Conservation (phyloP, 2,888 invertebrate genomes). For the Oxyteleia sp. region DNA sequence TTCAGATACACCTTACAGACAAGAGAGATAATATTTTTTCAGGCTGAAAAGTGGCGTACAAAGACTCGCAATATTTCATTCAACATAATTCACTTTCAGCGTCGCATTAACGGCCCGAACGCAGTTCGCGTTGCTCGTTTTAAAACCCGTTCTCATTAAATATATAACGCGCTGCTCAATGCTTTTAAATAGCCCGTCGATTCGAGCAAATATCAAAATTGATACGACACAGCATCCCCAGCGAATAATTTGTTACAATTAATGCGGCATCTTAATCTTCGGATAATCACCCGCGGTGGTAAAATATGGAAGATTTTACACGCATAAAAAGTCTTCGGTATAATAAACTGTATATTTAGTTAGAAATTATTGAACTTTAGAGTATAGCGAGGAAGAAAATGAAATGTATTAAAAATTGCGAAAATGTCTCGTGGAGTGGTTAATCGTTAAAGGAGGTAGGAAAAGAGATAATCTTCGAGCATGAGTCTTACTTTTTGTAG, state of each 20-base stretch:
- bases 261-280: conserved; percentile 35
- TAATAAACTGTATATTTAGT: neutral
- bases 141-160: conserved; percentile 1
- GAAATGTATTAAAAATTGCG: too few species aligned
- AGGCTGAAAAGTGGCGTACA: conserved; percentile 10
- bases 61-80: conserved; percentile 9
- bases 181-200: neutral
- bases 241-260: conserved; percentile 24
- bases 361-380: too few species aligned
- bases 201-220: conserved; percentile 33
- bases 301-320: conserved; percentile 37
- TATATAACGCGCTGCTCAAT: conserved; percentile 2
- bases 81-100: conserved; percentile 13
- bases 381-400: too few species aligned
- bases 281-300: conserved; percentile 13
- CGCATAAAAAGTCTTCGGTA: neutral
- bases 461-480: too few species aligned
- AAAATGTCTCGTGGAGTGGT: too few species aligned
- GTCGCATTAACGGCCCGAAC: conserved; percentile 1
- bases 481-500: too few species aligned
- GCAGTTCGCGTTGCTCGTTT: too few species aligned
- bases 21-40: conserved; percentile 7
- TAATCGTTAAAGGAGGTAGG: too few species aligned
- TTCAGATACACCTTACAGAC: neutral
- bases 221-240: neutral